Percentiles rank a stretch among this genome's conserved stretches.
Conservation (phyloP, 2,113 vertebrate genomes). For the Brachyhypopomus occidentalis region DNA sequence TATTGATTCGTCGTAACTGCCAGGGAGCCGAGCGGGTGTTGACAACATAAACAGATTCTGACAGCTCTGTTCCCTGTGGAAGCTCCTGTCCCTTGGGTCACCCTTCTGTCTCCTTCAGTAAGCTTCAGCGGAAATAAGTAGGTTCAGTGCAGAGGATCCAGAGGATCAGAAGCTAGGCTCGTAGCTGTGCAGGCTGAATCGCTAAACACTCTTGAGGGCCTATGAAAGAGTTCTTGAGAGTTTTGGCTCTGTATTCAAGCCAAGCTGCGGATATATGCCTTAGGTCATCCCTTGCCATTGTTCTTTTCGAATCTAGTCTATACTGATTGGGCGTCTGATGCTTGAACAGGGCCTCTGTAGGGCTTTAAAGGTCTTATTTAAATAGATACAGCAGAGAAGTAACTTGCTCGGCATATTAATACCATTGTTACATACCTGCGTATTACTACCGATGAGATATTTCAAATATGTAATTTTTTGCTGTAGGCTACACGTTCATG, state of each 20-base stretch:
- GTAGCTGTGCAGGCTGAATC: conserved; percentile 38
- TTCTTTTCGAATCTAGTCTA: background rate
- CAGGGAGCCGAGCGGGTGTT: conserved; percentile 6
- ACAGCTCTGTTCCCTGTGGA: conserved; percentile 4
- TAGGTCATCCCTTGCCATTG: conserved; percentile 20
- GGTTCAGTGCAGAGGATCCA: conserved; percentile 36
- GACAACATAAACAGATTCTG: conserved; percentile 7
- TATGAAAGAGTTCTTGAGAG: conserved; percentile 29
- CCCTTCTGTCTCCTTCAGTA: conserved; percentile 9
- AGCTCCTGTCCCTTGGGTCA: background rate
- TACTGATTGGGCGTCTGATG: background rate
- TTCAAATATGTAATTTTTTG: background rate
- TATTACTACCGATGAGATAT: background rate
- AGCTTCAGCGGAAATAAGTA: conserved; percentile 24
- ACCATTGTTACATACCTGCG: background rate
- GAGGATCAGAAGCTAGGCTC: conserved; percentile 28
- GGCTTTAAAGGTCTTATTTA: conserved; percentile 22
- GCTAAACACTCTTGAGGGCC: conserved; percentile 39
- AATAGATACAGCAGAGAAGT: background rate
- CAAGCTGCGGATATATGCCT: conserved; percentile 29
- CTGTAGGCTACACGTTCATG: background rate
- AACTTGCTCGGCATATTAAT: conserved; percentile 24
- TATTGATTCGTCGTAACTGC: conserved; percentile 2
- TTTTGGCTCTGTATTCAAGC: conserved; percentile 23
- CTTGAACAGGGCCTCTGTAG: conserved; percentile 10